These are phyloP conservation scores for Nomada ferruginata DNA, from an alignment of 2,888 invertebrate genomes.

Conservation along the genomic window DNA sequence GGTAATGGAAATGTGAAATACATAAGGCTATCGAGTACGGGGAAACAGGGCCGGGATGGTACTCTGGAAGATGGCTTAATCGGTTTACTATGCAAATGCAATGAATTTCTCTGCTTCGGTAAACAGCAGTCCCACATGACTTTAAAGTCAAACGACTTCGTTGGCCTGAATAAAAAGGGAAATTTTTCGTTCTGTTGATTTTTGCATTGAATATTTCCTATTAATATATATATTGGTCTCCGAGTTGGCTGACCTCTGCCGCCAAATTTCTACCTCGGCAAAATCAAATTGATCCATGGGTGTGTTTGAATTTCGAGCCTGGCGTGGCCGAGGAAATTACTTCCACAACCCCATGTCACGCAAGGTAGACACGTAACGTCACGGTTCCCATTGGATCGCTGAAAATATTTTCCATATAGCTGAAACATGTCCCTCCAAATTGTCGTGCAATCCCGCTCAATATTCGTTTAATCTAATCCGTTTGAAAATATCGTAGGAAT, in stretches of 20 bases:
- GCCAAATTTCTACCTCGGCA: background rate
- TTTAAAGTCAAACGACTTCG: constrained; percentile 2
- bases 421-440: background rate
- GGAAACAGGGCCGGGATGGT: constrained; percentile 1
- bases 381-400: background rate
- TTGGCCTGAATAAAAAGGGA: background rate
- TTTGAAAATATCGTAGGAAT: background rate
- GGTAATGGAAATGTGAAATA: background rate
- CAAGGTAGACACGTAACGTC: background rate
- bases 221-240: background rate
- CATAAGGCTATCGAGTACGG: background rate
- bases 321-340: constrained; percentile 22
- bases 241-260: background rate
- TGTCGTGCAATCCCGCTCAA: background rate
- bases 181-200: background rate
- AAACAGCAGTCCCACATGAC: constrained; percentile 2
- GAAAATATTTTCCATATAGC: background rate
- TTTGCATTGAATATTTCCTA: background rate
- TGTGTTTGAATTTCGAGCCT: constrained; percentile 29
- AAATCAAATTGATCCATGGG: constrained; percentile 47
- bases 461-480: too few species aligned
- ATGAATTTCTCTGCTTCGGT: constrained; percentile 8
- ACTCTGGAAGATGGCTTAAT: constrained; percentile 19
- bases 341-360: constrained; percentile 23
- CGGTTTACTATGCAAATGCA: constrained; percentile 35